Conservation (phyloP, 2,113 vertebrate species). For the Sinocyclocheilus anshuiensis region DNA sequence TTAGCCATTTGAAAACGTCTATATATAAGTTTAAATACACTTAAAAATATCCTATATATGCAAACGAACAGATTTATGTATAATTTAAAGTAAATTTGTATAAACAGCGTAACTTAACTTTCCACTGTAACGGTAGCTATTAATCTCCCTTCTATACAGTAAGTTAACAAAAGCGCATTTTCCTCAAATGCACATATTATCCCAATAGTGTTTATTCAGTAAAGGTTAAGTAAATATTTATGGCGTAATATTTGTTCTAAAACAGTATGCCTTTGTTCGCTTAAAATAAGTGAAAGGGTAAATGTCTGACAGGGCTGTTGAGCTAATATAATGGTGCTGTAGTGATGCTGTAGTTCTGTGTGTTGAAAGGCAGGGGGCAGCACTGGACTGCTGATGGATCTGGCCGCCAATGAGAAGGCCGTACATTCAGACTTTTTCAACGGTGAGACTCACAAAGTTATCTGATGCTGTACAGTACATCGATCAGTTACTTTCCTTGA, state of each 20-base stretch:
- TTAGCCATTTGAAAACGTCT: neutral
- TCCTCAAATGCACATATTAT: neutral
- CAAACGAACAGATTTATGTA: neutral
- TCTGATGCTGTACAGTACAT: neutral
- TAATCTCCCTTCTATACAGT: neutral
- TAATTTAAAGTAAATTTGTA: neutral
- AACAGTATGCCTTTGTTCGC: neutral
- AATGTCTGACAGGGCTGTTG: neutral
- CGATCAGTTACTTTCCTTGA: neutral
- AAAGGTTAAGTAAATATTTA: neutral
- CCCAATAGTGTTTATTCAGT: neutral
- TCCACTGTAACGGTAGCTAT: neutral
- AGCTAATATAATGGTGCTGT: neutral
- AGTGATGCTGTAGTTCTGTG: slow-evolving; percentile 52
- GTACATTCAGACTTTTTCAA: slow-evolving; percentile 96
- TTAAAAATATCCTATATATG: neutral
- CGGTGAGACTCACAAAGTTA: slow-evolving; percentile 71
- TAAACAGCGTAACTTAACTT: neutral
- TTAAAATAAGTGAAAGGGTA: neutral
- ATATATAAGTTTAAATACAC: neutral
- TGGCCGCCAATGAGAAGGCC: slow-evolving; percentile 95
- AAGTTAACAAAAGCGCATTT: neutral
- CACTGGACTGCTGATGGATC: slow-evolving; percentile 92
- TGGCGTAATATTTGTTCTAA: neutral
- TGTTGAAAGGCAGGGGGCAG: slow-evolving; percentile 90